A percentile compares a stretch with the other conserved stretches of the same genome.
phyloP scores from a whole-genome alignment of 2,113 vertebrate genomes.

The Mobula hypostoma region DNA sequence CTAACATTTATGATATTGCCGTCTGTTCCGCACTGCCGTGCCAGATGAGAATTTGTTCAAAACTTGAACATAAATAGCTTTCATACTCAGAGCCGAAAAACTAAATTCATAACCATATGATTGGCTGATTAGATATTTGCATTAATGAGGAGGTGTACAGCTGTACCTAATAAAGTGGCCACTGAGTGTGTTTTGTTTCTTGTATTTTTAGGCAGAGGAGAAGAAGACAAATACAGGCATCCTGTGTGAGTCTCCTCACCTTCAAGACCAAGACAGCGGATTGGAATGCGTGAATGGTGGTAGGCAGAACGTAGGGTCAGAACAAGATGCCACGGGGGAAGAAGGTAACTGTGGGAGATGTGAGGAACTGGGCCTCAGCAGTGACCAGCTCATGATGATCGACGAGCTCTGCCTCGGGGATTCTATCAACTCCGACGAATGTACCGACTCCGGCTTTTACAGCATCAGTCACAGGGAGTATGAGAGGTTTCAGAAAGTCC shows the following conservation, averaged over 20 bases:
- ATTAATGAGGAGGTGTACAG: no score
- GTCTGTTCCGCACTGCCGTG: background rate
- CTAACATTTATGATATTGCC: no score
- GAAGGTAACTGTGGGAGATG: conserved; percentile 56
- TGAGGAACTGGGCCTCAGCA: conserved; percentile 43
- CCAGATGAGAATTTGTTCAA: no score
- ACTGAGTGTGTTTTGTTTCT: background rate
- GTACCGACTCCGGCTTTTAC: conserved; percentile 62
- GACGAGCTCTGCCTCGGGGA: conserved; percentile 52
- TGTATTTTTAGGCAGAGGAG: conserved; percentile 50
- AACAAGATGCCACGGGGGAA: conserved; percentile 59
- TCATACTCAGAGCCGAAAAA: background rate
- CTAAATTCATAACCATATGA: no score
- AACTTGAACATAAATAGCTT: background rate
- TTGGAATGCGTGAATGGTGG: conserved; percentile 61
- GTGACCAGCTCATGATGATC: conserved; percentile 42
- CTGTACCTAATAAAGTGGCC: background rate
- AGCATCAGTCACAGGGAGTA: conserved; percentile 60
- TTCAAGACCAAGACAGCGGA: conserved; percentile 62
- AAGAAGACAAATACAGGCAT: conserved; percentile 53
- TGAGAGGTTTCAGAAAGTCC: conserved; percentile 61
- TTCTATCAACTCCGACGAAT: conserved; percentile 58
- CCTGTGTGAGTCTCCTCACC: conserved; percentile 51
- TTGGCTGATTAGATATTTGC: no score
- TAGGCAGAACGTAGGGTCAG: conserved; percentile 58